These are phyloP conservation scores for Cetoscarus ocellatus DNA, from an alignment of 2,797 vertebrate species.

Conservation along the genomic window DNA sequence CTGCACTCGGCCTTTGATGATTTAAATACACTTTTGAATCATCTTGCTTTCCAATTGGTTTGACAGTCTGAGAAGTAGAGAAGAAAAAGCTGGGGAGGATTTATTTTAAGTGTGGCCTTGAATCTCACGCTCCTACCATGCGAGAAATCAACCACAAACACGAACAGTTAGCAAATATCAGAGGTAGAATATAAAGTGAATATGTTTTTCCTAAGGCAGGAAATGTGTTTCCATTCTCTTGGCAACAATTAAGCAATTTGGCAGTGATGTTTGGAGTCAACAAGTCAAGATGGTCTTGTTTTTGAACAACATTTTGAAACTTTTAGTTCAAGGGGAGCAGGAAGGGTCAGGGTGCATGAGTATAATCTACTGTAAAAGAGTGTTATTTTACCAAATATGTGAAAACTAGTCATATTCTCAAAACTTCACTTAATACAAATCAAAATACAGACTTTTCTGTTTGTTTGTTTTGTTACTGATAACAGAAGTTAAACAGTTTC, in stretches of 20 bases:
- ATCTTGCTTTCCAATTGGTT: slow-evolving; percentile 16
- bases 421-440: no score
- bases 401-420: no score
- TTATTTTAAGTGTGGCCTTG: slow-evolving; percentile 34
- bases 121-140: slow-evolving; percentile 14
- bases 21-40: slow-evolving; percentile 28
- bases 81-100: slow-evolving; percentile 5
- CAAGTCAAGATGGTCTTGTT: slow-evolving; percentile 30
- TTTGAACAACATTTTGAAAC: slow-evolving; percentile 16
- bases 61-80: slow-evolving; percentile 18
- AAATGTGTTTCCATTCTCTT: slow-evolving; percentile 18
- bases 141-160: slow-evolving; percentile 7
- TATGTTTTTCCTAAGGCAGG: background rate
- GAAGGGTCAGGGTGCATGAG: no score
- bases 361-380: no score
- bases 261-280: slow-evolving; percentile 3
- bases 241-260: slow-evolving; percentile 39
- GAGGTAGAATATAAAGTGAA: no score
- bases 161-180: slow-evolving; percentile 1
- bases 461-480: no score
- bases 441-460: no score
- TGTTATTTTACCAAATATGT: no score
- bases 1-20: slow-evolving; percentile 16
- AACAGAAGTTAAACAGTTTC: no score
- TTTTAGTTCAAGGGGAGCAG: no score